Base-by-base conservation (phyloP, 2,888 invertebrate genomes). In the Pocota personata region DNA sequence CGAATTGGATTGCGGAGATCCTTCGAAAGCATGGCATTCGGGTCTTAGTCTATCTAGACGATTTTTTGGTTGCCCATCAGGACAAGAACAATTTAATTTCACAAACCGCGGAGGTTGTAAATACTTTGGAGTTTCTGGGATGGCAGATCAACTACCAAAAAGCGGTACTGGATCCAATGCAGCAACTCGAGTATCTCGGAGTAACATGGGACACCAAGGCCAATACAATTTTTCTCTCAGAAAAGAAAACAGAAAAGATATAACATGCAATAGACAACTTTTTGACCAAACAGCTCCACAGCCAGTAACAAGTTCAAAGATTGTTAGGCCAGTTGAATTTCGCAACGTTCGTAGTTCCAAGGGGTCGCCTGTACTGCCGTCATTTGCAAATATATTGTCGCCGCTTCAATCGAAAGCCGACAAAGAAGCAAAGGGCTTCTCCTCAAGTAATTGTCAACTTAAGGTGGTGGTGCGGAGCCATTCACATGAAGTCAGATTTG, bases 1-100 rank as follows among this genome's bases (percentile, higher is more conserved):
- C 78, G 57, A 64, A 64, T 66, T 66, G 79, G 79, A 73, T 66
- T 40, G 72, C 64, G 50, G 55, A 71, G 35, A 46, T 71, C 21
- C 16, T 55, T 24, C 69, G 62, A 21, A 37, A 46, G 19, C 43
- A n/a, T 35, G 64, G 57, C 16, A 64, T 40, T n/a, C 30, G 48
- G 6, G 21, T 40, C 1, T 27, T 71, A 10, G 62, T 72, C 8
- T 64, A 78, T 55, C 3, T 71, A 19, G 46, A 71, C 60, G 69
- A 78, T 12, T 71, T 71, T 21, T 12, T 71, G 8, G 12, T 69
- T 16, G 69, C 55, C 35, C 40, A 55, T 30, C 77, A 71, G 40
- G 55, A 64, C 71, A 32, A 48, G 16, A 48, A 8, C 62, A 71
- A 64, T 24, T 71, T 78, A n/a, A 52, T 46, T 46, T 27, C 32